Conservation (phyloP, 2,797 vertebrate genomes). For the Anableps anableps region DNA sequence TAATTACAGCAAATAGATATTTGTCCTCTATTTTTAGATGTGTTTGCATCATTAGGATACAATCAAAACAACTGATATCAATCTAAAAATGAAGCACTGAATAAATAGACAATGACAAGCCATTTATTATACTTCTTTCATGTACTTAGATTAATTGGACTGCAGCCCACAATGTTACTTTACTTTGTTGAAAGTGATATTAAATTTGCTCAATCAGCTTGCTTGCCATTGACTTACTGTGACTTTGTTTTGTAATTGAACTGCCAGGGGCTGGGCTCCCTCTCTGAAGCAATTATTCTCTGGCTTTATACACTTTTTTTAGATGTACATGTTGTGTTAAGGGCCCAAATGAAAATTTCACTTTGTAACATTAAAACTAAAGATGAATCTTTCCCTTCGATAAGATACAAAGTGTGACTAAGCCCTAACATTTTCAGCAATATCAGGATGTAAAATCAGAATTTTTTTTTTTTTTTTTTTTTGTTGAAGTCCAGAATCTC, state of each 20-base stretch:
- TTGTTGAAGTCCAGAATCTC: background rate
- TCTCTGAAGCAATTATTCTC: slow-evolving; percentile 20
- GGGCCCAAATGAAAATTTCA: slow-evolving; percentile 11
- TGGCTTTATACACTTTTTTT: slow-evolving; percentile 22
- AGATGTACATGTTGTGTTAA: slow-evolving; percentile 28
- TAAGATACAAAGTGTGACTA: slow-evolving; percentile 37
- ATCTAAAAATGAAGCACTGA: background rate
- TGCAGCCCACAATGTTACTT: slow-evolving; percentile 27
- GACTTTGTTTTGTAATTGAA: slow-evolving; percentile 23
- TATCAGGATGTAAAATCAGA: background rate
- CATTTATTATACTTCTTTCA: slow-evolving; percentile 27
- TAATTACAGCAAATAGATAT: background rate
- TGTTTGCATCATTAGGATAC: background rate
- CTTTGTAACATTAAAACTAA: background rate
- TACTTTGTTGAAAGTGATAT: slow-evolving; percentile 19
- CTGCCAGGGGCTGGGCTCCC: slow-evolving; percentile 11
- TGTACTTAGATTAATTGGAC: slow-evolving; percentile 35
- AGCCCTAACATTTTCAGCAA: slow-evolving; percentile 5
- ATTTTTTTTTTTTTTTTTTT: background rate
- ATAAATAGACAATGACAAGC: slow-evolving; percentile 39
- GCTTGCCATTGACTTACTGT: background rate
- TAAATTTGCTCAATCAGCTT: background rate
- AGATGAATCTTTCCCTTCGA: slow-evolving; percentile 10
- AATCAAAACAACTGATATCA: background rate
- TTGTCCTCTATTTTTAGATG: background rate